Evolutionary conservation across 2,888 invertebrate genomes (phyloP), one percentile per base, ranked within the genome.

Genomic region (Loripinus fragilis): DNA sequence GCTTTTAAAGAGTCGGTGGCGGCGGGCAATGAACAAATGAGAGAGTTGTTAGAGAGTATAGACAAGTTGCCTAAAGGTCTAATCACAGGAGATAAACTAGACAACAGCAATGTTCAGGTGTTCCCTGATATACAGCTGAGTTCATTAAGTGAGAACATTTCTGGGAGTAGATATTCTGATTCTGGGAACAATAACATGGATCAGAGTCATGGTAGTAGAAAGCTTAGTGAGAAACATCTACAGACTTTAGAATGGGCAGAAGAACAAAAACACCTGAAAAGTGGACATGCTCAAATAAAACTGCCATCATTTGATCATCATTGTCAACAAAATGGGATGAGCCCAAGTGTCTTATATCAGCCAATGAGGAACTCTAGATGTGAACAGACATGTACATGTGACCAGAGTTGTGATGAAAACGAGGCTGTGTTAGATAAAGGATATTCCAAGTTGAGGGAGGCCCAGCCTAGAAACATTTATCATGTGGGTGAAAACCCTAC

Each of bases 351-450:
- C 12, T 20, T 8, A 15, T 60, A 60, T 60, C 17, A 33, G 30
- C 60, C 60, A 60, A 20, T 60, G 1, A 60, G 23, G 33, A 60
- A 30, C 60, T 33, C 60, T 5, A 23, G 17, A 12, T 17, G 60
- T 60, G 60, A 33, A 12, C 60, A 33, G 17, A 33, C 30, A 8
- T 60, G 60, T 60, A 60, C 60, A 60, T 60, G 60, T 60, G 60
- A 60, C 60, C 23, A 28, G 20, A 60, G 60, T 33, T 60, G 60
- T 33, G 30, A 17, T 17, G 60, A 60, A 1, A 33, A 60, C 20
- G 60, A 60, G 30, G 33, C 17, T 2, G 15, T 60, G 5, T 60
- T 33, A 12, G 7, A 12, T 17, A 10, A 3, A 3, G 60, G 10
- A 17, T 33, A 60, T 17, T 33, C 33, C 2, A 60, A 20, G 20